These are phyloP conservation scores for Apostichopus californicus DNA, from an alignment of 35 echinoderm and acorn worm genomes.

Conservation along the genomic window DNA sequence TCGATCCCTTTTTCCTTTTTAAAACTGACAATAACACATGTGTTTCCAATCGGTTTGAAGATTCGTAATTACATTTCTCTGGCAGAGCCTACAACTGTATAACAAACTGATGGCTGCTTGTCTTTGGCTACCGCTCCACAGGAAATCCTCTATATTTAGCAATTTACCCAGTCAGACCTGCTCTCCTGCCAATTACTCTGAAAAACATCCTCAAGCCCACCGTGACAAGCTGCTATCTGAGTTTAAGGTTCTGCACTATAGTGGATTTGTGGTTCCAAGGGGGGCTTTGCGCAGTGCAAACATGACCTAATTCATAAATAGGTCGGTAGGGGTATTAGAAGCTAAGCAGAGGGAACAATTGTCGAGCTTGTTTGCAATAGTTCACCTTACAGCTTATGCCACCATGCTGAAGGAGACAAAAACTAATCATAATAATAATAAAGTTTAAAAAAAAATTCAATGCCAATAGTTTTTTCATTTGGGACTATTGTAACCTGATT, in stretches of 20 bases:
- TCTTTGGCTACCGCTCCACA: neutral
- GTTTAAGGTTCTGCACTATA: neutral
- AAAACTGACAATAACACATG: constrained; percentile 10
- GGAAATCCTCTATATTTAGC: constrained; percentile 2
- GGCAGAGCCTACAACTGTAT: neutral
- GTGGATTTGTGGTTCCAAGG: neutral
- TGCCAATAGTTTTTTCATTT: neutral
- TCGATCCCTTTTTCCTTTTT: neutral
- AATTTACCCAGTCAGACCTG: neutral
- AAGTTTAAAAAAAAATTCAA: neutral
- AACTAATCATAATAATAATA: neutral
- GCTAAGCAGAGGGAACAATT: constrained; percentile 13
- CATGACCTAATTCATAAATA: constrained; percentile 45
- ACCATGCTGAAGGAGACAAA: neutral
- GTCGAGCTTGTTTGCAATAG: constrained; percentile 7
- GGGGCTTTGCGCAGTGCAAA: constrained; percentile 4
- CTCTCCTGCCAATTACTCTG: constrained; percentile 9
- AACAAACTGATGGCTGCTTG: neutral
- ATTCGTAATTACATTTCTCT: neutral
- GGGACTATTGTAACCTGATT: constrained; percentile 26
- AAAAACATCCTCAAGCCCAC: constrained; percentile 21
- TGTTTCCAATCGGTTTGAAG: neutral
- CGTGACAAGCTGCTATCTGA: constrained; percentile 12
- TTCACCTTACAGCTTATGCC: constrained; percentile 29
- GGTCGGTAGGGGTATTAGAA: neutral